Evolutionary conservation across 2,797 vertebrate genomes (phyloP), one percentile per base, ranked within the genome.

Genomic region (Choloepus didactylus): DNA sequence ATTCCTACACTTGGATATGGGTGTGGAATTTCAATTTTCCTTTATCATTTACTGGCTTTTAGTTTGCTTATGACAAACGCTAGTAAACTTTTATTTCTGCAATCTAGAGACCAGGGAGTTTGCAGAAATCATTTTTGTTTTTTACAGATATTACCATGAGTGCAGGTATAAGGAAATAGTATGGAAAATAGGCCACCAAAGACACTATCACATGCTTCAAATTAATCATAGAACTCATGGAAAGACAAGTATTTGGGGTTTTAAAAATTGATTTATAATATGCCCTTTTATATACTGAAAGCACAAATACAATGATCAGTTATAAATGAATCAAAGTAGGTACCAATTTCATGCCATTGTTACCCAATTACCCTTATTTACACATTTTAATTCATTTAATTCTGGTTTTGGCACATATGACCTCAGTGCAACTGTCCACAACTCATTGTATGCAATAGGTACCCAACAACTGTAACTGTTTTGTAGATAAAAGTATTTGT

Each of bases 351-450:
- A 76, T 72, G 46, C 23, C 66, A 9, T 31, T 89, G 27, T 2
- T 69, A 44, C 19, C 6, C 46, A 95, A 44, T 1, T 49, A 9
- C 3, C 10, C 12, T 62, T 66, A 18, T 64, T 82, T 29, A 10
- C 75, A 70, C 44, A 81, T 75, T 44, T 86, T 41, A 84, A 85
- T 85, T 70, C 2, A 87, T 16, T 95, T 92, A 94, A 54, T 41
- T 77, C 18, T 87, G 25, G n/a, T 81, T 85, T 49, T 31, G 9
- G 1, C 70, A 66, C 31, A 21, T 76, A 38, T 90, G 54, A 80
- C n/a, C 49, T 56, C 23, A 19, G 8, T 9, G 4, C 1, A 93
- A 49, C 21, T 69, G 12, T 76, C 25, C 14, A 85, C 19, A 95
- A 29, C 14, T 77, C 15, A 56, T 76, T 31, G 77, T 87, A 89